These are phyloP conservation scores for Acrocephalus arundinaceus DNA, from an alignment of 2,113 vertebrate species.

Conservation along the genomic window DNA sequence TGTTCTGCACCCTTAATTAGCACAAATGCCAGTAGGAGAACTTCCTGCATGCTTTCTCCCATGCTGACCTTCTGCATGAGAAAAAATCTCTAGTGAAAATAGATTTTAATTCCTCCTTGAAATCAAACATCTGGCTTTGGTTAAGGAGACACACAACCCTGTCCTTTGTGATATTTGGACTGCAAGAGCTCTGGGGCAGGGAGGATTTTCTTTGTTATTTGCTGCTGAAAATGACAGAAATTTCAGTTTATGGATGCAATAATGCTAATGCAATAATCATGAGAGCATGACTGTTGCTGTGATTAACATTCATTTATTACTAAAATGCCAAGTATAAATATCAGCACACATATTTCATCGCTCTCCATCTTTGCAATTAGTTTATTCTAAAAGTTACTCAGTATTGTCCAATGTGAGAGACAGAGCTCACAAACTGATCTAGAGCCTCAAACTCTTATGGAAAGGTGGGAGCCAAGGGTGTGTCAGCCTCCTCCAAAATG, in stretches of 20 bases:
- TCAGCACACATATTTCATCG: background rate
- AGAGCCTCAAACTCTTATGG: background rate
- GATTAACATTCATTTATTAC: background rate
- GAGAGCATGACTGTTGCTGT: background rate
- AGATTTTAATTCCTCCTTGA: slow-evolving; percentile 32
- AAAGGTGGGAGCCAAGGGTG: background rate
- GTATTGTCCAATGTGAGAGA: background rate
- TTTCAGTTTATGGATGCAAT: background rate
- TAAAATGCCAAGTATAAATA: slow-evolving; percentile 1
- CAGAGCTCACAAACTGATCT: background rate
- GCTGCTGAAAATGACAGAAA: background rate
- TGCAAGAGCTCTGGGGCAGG: background rate
- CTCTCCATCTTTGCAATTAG: background rate
- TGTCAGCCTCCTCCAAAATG: background rate
- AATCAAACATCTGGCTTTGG: slow-evolving; percentile 44
- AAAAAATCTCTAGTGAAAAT: slow-evolving; percentile 46
- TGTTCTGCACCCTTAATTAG: slow-evolving; percentile 35
- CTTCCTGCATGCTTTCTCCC: slow-evolving; percentile 29
- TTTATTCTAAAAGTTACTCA: background rate
- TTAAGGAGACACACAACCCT: background rate
- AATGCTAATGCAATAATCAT: background rate
- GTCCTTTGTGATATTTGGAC: background rate
- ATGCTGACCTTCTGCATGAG: slow-evolving; percentile 22
- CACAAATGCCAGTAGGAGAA: slow-evolving; percentile 39
- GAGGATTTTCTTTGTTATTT: background rate